These are phyloP conservation scores for Dolichomitus sp. DNA, from an alignment of 2,888 invertebrate species.

Conservation along the genomic window DNA sequence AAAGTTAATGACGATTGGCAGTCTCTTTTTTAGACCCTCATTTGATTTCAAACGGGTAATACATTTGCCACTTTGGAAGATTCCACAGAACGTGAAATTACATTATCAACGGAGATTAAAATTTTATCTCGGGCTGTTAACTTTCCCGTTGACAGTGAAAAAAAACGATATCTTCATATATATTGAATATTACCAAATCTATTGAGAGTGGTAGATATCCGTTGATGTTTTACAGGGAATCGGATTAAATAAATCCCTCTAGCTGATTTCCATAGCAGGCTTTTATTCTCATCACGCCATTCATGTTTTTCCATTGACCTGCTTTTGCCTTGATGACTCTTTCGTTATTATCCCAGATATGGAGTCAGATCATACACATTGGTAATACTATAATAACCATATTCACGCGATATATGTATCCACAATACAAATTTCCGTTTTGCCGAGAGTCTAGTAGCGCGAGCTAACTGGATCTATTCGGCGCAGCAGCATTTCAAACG, in stretches of 20 bases:
- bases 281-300: constrained; percentile 16
- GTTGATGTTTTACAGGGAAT: constrained; percentile 22
- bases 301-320: constrained; percentile 26
- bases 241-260: constrained; percentile 31
- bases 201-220: background rate
- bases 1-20: too few species aligned
- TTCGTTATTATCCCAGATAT: background rate
- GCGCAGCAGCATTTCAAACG: constrained; percentile 40
- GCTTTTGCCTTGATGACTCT: constrained; percentile 26
- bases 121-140: too few species aligned
- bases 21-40: too few species aligned
- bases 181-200: background rate
- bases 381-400: constrained; percentile 13
- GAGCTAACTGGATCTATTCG: constrained; percentile 63
- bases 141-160: background rate
- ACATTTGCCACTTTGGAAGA: too few species aligned
- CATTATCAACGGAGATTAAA: too few species aligned
- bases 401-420: constrained; percentile 19
- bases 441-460: constrained; percentile 44
- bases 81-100: too few species aligned
- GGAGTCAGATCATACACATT: background rate
- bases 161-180: background rate
- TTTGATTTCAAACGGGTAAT: too few species aligned
- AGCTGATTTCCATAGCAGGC: background rate
- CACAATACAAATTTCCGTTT: constrained; percentile 31